Percentiles rank a stretch among this genome's conserved stretches.
Evolutionary conservation across 1,140 invertebrate genomes (phyloP).

Genomic region (Pseudomyrmex flavicornis): DNA sequence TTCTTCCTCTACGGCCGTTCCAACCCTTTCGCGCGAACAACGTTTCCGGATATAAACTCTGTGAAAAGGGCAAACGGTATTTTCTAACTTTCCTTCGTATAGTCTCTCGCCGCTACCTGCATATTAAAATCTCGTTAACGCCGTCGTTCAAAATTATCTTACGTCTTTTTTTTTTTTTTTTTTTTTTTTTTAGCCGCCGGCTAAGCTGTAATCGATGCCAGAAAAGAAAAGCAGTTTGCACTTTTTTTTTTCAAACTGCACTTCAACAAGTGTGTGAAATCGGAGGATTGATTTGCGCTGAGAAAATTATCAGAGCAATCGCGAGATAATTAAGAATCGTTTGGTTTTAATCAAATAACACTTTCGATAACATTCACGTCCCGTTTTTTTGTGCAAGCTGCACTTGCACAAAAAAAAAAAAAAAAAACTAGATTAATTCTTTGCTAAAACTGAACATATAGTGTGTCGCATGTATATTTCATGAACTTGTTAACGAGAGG

Average conservation of each 20-base stretch:
- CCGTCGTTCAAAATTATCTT: slow-evolving; percentile 49
- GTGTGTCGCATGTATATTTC: background rate
- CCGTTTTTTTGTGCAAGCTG: background rate
- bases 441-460: background rate
- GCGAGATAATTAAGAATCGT: background rate
- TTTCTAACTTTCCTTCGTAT: slow-evolving; percentile 27
- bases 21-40: slow-evolving; percentile 38
- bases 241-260: background rate
- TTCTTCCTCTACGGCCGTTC: background rate
- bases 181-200: slow-evolving; percentile 10
- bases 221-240: slow-evolving; percentile 32
- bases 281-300: background rate
- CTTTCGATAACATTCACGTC: background rate
- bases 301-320: background rate
- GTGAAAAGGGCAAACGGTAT: slow-evolving; percentile 56
- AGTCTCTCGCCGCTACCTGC: slow-evolving; percentile 29
- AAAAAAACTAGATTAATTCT: slow-evolving; percentile 27
- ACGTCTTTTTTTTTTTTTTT: slow-evolving; percentile 35
- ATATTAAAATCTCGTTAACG: slow-evolving; percentile 61
- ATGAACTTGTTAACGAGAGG: background rate
- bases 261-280: slow-evolving; percentile 34
- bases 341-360: background rate
- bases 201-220: slow-evolving; percentile 47
- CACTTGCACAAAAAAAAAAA: background rate
- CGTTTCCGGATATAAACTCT: slow-evolving; percentile 44